Conservation (phyloP, 2,888 invertebrate species). For the Thereva nobilitata region DNA sequence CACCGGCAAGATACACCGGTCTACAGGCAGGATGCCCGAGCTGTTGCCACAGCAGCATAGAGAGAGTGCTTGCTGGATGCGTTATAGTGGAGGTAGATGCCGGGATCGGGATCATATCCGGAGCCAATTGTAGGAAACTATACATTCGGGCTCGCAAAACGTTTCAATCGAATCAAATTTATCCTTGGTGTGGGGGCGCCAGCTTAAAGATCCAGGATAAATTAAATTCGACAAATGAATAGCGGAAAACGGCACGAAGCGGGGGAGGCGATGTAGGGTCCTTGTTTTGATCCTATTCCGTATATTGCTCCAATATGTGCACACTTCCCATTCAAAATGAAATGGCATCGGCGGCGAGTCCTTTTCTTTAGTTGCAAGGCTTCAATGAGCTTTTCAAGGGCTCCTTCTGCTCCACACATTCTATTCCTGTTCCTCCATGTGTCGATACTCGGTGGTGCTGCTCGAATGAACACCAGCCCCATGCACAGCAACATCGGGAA, state of each 20-base stretch:
- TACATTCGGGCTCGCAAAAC: conserved; percentile 14
- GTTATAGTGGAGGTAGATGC: conserved; percentile 14
- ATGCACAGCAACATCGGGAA: not conserved
- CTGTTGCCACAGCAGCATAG: conserved; percentile 8
- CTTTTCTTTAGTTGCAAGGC: not conserved
- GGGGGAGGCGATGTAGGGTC: not conserved
- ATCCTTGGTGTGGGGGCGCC: not conserved
- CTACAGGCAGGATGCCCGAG: not conserved
- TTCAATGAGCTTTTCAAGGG: conserved; percentile 20
- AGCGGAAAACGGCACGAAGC: not conserved
- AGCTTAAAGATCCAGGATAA: conserved; percentile 26
- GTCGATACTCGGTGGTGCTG: not conserved
- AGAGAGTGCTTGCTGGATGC: conserved; percentile 9
- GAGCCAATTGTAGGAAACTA: conserved; percentile 16
- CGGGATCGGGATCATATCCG: conserved; percentile 13
- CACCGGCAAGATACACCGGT: not conserved
- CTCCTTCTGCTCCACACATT: not conserved
- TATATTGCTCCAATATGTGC: conserved; percentile 3
- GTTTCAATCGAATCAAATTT: conserved; percentile 26
- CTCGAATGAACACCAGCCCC: not conserved
- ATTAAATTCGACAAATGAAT: conserved; percentile 33
- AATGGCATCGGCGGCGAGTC: conserved; percentile 5
- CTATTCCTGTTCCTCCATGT: not conserved
- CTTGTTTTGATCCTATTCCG: conserved; percentile 2
- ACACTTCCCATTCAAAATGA: conserved; percentile 14